These are phyloP conservation scores for Protomyctophum bolini DNA, from an alignment of 2,113 vertebrate genomes.

Conservation along the genomic window DNA sequence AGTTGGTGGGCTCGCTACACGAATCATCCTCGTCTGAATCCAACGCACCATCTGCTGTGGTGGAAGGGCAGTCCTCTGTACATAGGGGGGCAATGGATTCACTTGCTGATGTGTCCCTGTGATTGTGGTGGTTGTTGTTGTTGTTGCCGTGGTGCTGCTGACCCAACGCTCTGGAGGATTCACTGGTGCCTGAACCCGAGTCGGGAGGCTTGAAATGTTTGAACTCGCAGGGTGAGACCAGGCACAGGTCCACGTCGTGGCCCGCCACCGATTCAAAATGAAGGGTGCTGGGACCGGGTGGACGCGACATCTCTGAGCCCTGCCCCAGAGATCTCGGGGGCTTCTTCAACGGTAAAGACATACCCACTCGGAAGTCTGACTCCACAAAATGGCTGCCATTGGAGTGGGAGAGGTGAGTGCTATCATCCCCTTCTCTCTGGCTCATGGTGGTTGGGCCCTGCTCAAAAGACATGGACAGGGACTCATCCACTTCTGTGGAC, in stretches of 20 bases:
- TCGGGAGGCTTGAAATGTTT: constrained; percentile 85
- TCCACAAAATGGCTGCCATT: constrained; percentile 70
- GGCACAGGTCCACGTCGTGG: constrained; percentile 92
- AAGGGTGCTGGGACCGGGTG: constrained; percentile 48
- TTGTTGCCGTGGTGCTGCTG: constrained; percentile 50
- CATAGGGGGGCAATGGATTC: constrained; percentile 83
- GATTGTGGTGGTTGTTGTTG: constrained; percentile 27
- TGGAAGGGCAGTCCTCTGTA: constrained; percentile 83
- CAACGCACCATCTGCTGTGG: constrained; percentile 81
- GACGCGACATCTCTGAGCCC: constrained; percentile 64
- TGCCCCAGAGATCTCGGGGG: constrained; percentile 70
- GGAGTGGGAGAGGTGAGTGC: constrained; percentile 47
- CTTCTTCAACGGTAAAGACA: constrained; percentile 82
- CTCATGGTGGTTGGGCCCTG: constrained; percentile 82
- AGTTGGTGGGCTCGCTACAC: constrained; percentile 71
- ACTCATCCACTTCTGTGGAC: constrained; percentile 96
- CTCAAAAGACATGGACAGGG: constrained; percentile 92
- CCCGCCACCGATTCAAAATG: constrained; percentile 74
- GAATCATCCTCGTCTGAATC: constrained; percentile 88
- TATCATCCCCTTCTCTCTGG: constrained; percentile 72
- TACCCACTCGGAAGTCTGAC: constrained; percentile 63
- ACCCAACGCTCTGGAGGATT: constrained; percentile 77
- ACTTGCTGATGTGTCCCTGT: constrained; percentile 80
- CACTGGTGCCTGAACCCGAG: constrained; percentile 75
- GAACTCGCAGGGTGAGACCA: constrained; percentile 96